phyloP scores from a whole-genome alignment of 2,113 vertebrate genomes.

The Indicator maculatus region DNA sequence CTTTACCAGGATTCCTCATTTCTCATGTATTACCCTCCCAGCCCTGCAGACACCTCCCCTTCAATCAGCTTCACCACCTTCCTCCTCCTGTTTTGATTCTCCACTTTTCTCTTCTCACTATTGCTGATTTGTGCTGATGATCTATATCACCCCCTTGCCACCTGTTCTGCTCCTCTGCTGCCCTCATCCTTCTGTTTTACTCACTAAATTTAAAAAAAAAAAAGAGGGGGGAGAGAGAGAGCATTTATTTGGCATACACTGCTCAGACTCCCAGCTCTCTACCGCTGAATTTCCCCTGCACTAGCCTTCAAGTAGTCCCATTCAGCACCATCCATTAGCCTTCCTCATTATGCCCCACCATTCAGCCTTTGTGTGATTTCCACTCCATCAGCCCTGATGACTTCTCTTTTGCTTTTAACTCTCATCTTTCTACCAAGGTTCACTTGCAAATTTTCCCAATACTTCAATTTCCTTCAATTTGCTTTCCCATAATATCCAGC shows the following conservation, averaged over 20 bases:
- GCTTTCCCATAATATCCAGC: neutral
- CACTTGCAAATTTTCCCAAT: neutral
- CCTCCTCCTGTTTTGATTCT: neutral
- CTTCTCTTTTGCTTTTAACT: constrained; percentile 5
- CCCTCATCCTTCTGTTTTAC: neutral
- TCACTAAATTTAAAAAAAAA: neutral
- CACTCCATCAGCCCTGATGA: neutral
- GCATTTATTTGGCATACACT: neutral
- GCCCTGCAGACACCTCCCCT: neutral
- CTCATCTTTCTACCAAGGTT: neutral
- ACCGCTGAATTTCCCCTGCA: neutral
- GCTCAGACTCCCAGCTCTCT: neutral
- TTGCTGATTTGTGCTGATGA: neutral
- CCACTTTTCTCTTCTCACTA: neutral
- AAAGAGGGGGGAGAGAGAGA: too few species aligned
- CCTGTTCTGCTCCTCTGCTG: neutral
- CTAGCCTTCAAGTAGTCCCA: neutral
- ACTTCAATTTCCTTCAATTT: neutral
- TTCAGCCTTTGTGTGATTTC: neutral
- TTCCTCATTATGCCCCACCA: neutral
- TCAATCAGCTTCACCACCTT: neutral
- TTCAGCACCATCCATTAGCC: neutral
- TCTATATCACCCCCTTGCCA: neutral
- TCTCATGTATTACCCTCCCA: neutral
- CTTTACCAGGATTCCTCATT: neutral